These are phyloP conservation scores for Drosophila colorata DNA, from an alignment of 2,888 invertebrate genomes.

Conservation along the genomic window DNA sequence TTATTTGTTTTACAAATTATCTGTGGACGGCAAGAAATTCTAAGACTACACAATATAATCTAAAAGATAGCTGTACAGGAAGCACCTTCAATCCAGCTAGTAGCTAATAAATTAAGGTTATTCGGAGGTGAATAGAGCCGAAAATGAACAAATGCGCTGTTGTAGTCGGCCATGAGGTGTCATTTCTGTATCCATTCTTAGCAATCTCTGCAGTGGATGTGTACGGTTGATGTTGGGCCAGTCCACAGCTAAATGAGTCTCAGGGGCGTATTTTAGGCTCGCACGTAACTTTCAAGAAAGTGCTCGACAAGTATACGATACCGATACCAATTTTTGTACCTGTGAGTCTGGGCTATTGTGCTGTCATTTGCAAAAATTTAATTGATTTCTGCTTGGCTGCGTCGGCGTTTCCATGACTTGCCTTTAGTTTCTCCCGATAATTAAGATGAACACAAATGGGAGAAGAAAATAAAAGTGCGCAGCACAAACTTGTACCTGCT, in stretches of 20 bases:
- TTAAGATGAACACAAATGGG: slow-evolving; percentile 45
- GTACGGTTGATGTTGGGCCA: slow-evolving; percentile 37
- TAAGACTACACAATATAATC: no score
- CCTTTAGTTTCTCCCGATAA: slow-evolving; percentile 47
- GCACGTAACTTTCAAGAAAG: slow-evolving; percentile 30
- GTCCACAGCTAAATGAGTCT: slow-evolving; percentile 58
- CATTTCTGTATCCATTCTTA: background rate
- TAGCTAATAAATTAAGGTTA: slow-evolving; percentile 34
- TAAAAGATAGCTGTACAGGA: background rate
- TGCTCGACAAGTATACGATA: slow-evolving; percentile 11
- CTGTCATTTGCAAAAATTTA: slow-evolving; percentile 61
- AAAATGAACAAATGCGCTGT: slow-evolving; percentile 23
- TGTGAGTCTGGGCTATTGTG: slow-evolving; percentile 29
- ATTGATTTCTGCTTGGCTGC: slow-evolving; percentile 59
- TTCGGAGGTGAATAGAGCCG: slow-evolving; percentile 5
- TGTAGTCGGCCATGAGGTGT: slow-evolving; percentile 7
- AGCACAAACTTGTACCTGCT: slow-evolving; percentile 27
- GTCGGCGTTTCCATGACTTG: slow-evolving; percentile 19
- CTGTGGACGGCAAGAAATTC: background rate
- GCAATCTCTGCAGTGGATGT: slow-evolving; percentile 12
- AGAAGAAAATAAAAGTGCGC: slow-evolving; percentile 30
- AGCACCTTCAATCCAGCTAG: slow-evolving; percentile 3
- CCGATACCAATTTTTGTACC: slow-evolving; percentile 24
- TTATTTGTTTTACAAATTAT: no score
- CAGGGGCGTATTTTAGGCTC: slow-evolving; percentile 57